Evolutionary conservation across 2,888 invertebrate species (phyloP).

Genomic region (Phyllotreta striolata): DNA sequence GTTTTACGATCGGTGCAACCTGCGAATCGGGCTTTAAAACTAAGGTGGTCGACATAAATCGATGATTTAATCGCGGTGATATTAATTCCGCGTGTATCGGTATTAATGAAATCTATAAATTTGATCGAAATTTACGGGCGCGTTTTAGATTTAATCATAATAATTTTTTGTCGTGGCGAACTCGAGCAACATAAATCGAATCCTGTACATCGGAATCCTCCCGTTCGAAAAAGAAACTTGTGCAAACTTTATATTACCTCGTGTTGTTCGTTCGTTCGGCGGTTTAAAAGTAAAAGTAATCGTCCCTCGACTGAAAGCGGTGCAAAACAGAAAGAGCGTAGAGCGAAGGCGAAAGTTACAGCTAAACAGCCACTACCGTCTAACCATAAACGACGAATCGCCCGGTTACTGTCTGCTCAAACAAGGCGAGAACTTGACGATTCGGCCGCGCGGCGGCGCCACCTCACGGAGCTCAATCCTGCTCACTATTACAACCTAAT

Average conservation of each 20-base stretch:
- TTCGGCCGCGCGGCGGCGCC: constrained; percentile 43
- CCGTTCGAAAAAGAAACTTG: constrained; percentile 1
- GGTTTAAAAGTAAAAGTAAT: constrained; percentile 46
- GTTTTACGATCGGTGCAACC: constrained; percentile 2
- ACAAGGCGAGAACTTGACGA: background rate
- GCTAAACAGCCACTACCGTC: constrained; percentile 40
- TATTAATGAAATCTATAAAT: no score
- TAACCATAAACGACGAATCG: constrained; percentile 38
- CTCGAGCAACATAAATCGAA: no score
- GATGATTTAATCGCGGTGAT: constrained; percentile 1
- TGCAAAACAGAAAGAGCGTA: constrained; percentile 8
- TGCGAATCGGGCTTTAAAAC: constrained; percentile 10
- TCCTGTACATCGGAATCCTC: no score
- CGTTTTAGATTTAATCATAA: no score
- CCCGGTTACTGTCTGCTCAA: constrained; percentile 8
- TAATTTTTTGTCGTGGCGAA: no score
- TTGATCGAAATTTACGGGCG: no score
- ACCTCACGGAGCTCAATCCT: constrained; percentile 39
- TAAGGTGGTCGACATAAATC: constrained; percentile 11
- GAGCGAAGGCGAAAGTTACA: constrained; percentile 49
- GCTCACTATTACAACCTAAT: constrained; percentile 7
- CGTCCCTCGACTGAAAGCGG: constrained; percentile 26
- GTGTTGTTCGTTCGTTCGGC: constrained; percentile 25
- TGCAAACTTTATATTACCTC: no score
- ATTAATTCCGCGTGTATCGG: no score